These are phyloP conservation scores for Branchellion lobata DNA, from an alignment of 2,888 invertebrate genomes.

Conservation along the genomic window DNA sequence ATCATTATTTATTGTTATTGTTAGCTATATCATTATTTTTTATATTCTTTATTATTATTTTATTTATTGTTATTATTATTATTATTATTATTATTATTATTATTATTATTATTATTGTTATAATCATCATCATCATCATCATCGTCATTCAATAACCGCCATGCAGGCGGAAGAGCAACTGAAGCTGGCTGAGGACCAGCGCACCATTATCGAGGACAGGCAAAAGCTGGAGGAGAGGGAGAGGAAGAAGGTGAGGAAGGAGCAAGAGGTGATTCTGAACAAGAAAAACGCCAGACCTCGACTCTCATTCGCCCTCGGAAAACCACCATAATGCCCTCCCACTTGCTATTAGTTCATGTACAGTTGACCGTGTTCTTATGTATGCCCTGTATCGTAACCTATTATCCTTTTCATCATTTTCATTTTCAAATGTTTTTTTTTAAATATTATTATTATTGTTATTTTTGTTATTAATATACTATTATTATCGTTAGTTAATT, in stretches of 20 bases:
- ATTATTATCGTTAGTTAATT: not conserved
- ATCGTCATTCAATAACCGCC: too few relatives aligned
- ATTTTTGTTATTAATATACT: not conserved
- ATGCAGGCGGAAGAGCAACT: constrained; percentile 92
- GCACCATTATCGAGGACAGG: constrained; percentile 85
- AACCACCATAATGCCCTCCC: constrained; percentile 31
- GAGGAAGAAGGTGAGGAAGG: constrained; percentile 85
- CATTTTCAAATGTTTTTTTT: not conserved
- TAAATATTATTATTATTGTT: not conserved
- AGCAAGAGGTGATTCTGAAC: constrained; percentile 93
- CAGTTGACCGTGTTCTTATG: too few relatives aligned
- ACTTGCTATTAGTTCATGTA: too few relatives aligned
- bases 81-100: too few relatives aligned
- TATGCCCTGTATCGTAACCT: too few relatives aligned
- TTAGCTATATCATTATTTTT: too few relatives aligned
- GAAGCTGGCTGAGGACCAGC: constrained; percentile 93
- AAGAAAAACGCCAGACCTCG: constrained; percentile 90
- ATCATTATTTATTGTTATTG: too few relatives aligned
- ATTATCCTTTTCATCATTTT: too few relatives aligned
- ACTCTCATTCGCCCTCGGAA: constrained; percentile 72
- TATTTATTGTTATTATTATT: too few relatives aligned
- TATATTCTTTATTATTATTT: too few relatives aligned
- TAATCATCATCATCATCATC: too few relatives aligned
- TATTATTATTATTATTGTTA: too few relatives aligned
- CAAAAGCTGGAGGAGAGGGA: constrained; percentile 89